A percentile compares a stretch with the other conserved stretches of the same genome.
These are phyloP conservation scores for Oopsacas minuta DNA, from an alignment of 37 sponge, comb jelly and placozoan species.

Conservation along the genomic window DNA sequence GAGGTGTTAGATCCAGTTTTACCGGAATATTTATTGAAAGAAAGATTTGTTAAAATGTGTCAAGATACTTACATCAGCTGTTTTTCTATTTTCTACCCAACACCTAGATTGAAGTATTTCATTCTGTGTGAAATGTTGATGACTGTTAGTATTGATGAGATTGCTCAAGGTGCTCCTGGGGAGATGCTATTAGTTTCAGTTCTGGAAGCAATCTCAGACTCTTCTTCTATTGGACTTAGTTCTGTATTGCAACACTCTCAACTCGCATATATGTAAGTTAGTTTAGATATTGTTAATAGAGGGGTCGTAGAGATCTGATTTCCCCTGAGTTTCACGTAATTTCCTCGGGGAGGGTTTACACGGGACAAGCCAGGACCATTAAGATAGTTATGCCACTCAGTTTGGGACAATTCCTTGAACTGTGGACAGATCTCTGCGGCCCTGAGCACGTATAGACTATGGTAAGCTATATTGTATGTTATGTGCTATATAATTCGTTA, in stretches of 20 bases:
- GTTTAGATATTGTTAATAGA: not conserved
- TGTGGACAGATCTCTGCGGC: too few species aligned
- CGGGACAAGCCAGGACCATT: too few species aligned
- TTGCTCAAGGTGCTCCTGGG: slow-evolving; percentile 36
- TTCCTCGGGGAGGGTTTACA: too few species aligned
- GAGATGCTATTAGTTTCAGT: slow-evolving; percentile 60
- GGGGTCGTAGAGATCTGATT: too few species aligned
- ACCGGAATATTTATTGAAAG: not conserved
- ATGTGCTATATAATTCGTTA: not conserved
- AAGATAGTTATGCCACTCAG: too few species aligned
- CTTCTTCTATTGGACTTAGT: slow-evolving; percentile 62
- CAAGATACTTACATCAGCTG: slow-evolving; percentile 46
- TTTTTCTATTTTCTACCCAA: slow-evolving; percentile 83
- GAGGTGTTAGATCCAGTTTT: not conserved
- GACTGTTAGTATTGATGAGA: slow-evolving; percentile 35
- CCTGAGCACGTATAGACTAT: too few species aligned
- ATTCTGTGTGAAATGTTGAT: slow-evolving; percentile 52
- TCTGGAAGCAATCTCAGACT: slow-evolving; percentile 53
- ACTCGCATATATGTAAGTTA: slow-evolving; percentile 40
- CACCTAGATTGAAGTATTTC: slow-evolving; percentile 65
- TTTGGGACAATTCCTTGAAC: too few species aligned
- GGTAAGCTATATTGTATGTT: too few species aligned
- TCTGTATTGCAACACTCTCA: slow-evolving; percentile 37
- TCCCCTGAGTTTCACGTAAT: too few species aligned
- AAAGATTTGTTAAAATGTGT: slow-evolving; percentile 19